A percentile compares a stretch with the other conserved stretches of the same genome.
These are phyloP conservation scores for Pseudomyrmex cubaensis DNA, from an alignment of 1,140 invertebrate species.

Conservation along the genomic window DNA sequence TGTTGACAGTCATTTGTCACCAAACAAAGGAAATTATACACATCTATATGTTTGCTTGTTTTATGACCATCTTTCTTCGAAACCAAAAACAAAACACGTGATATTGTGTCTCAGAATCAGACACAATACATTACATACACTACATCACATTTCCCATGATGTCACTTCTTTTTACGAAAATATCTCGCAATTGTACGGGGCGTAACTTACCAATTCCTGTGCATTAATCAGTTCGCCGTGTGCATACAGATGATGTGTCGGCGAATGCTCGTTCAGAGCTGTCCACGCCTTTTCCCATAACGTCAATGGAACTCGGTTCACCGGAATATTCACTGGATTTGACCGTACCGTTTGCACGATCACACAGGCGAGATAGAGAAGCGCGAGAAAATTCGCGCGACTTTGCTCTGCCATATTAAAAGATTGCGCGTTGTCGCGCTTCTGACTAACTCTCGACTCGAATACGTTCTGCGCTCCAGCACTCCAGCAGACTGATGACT, in stretches of 20 bases:
- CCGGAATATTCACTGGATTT: conserved; percentile 65
- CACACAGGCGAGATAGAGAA: conserved; percentile 11
- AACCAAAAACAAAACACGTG: background rate
- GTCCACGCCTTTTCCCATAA: conserved; percentile 75
- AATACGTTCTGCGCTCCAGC: too few relatives aligned
- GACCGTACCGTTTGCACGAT: conserved; percentile 8
- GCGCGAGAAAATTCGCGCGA: background rate
- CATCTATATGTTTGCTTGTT: background rate
- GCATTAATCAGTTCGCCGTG: conserved; percentile 77
- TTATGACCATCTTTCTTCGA: background rate
- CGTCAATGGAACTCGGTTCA: conserved; percentile 64
- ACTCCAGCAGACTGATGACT: too few relatives aligned
- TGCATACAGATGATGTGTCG: conserved; percentile 75
- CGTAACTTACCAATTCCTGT: conserved; percentile 77
- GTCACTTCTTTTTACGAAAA: background rate
- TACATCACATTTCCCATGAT: background rate
- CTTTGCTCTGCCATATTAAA: conserved; percentile 38
- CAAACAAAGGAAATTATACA: conserved; percentile 26
- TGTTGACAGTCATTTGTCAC: background rate
- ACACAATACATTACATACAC: background rate
- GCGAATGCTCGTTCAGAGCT: conserved; percentile 76
- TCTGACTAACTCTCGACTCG: background rate
- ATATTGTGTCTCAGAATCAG: too few relatives aligned
- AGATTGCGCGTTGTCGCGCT: conserved; percentile 20
- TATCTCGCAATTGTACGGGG: background rate